phyloP scores from a whole-genome alignment of 2,888 invertebrate species.

The Polyploca ridens region DNA sequence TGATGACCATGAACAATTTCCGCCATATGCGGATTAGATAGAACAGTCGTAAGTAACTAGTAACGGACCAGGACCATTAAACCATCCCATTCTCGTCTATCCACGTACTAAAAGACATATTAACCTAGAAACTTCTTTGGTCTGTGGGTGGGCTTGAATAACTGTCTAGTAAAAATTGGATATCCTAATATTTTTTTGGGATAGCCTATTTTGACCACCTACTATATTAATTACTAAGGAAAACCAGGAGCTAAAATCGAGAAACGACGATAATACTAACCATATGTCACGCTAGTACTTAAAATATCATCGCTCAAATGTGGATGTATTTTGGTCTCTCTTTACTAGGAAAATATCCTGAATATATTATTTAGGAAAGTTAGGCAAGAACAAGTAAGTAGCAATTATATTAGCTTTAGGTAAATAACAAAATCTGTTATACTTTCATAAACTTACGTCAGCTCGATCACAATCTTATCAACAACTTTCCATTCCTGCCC shows the following conservation, averaged over 20 bases:
- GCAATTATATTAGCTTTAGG: not conserved
- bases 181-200: not conserved
- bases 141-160: not conserved
- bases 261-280: not conserved
- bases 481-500: conserved; percentile 1
- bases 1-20: not conserved
- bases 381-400: not conserved
- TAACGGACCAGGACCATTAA: not conserved
- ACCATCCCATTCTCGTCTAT: conserved; percentile 2
- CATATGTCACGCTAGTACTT: no score
- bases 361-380: no score
- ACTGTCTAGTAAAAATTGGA: no score
- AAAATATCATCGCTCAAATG: no score
- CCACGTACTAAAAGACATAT: conserved; percentile 6
- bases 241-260: not conserved
- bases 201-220: not conserved
- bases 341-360: no score
- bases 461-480: not conserved
- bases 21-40: not conserved
- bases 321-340: no score
- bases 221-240: not conserved
- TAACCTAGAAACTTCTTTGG: not conserved
- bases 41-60: not conserved
- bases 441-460: not conserved
- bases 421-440: not conserved